Evolutionary conservation across 1,140 invertebrate species (phyloP).

Genomic region (Drosophila varians): DNA sequence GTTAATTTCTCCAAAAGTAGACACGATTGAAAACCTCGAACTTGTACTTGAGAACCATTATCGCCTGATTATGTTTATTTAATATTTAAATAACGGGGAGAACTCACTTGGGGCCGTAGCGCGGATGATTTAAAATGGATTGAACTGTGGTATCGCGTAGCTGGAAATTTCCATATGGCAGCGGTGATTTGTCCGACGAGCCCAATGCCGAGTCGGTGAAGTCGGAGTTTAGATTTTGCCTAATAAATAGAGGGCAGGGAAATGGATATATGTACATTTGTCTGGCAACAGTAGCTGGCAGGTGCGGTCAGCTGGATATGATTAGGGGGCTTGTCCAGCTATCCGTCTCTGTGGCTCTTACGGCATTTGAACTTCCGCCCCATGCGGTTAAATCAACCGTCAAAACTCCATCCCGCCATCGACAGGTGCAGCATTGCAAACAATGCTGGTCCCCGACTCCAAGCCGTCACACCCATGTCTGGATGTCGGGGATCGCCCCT

Average conservation of each 20-base stretch:
- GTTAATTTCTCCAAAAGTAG: neutral
- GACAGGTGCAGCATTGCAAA: slow-evolving; percentile 16
- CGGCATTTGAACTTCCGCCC: slow-evolving; percentile 66
- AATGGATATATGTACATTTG: neutral
- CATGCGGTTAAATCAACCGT: slow-evolving; percentile 69
- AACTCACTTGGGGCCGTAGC: slow-evolving; percentile 93
- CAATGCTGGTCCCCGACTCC: neutral
- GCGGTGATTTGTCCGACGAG: slow-evolving; percentile 93
- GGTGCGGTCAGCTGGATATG: slow-evolving; percentile 64
- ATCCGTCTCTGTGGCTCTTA: slow-evolving; percentile 28
- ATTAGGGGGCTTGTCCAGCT: slow-evolving; percentile 40
- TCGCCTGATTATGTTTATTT: slow-evolving; percentile 15
- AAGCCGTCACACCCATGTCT: slow-evolving; percentile 35
- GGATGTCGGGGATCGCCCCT: slow-evolving; percentile 7
- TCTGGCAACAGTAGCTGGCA: slow-evolving; percentile 24
- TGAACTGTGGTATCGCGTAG: slow-evolving; percentile 96
- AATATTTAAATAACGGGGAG: neutral
- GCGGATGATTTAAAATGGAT: slow-evolving; percentile 95
- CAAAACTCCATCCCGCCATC: slow-evolving; percentile 45
- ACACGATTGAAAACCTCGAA: neutral
- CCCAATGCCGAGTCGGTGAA: slow-evolving; percentile 96
- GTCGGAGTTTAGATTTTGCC: slow-evolving; percentile 97
- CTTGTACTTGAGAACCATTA: slow-evolving; percentile 12
- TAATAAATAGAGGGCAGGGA: slow-evolving; percentile 67
- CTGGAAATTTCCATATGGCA: slow-evolving; percentile 97